These are phyloP conservation scores for Poecilobothrus nobilitatus DNA, from an alignment of 2,888 invertebrate species.

Conservation along the genomic window DNA sequence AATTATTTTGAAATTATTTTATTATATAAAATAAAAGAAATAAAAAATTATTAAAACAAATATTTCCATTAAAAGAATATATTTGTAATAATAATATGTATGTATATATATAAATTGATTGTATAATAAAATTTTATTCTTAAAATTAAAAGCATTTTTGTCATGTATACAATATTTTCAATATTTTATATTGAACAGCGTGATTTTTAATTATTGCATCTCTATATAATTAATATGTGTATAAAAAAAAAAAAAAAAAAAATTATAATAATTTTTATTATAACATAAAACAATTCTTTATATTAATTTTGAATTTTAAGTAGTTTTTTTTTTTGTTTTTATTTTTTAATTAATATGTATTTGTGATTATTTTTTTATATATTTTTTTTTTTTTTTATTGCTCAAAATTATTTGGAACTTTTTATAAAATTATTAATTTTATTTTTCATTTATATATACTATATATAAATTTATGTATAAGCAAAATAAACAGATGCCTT, in stretches of 20 bases:
- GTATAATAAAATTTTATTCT: neutral
- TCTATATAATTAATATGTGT: neutral
- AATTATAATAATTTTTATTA: too few relatives aligned
- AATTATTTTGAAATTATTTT: too few relatives aligned
- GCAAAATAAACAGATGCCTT: conserved; percentile 6
- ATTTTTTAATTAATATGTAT: too few relatives aligned
- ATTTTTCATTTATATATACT: neutral
- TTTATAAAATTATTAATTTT: neutral
- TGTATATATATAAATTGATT: neutral
- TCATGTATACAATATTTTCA: neutral
- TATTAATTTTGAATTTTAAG: too few relatives aligned
- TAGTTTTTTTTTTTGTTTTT: too few relatives aligned
- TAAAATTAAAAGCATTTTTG: neutral
- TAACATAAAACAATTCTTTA: too few relatives aligned
- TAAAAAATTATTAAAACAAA: neutral
- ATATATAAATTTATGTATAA: neutral
- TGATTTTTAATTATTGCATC: conserved; percentile 4
- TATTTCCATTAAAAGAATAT: neutral
- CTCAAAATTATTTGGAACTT: neutral
- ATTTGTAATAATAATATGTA: neutral
- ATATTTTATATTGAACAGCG: neutral
- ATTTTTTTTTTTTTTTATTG: neutral
- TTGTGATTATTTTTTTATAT: too few relatives aligned
- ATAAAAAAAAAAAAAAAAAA: too few relatives aligned
- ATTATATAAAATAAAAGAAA: neutral